Conservation (phyloP, 1,140 invertebrate genomes). For the Drosophila sturtevanti region DNA sequence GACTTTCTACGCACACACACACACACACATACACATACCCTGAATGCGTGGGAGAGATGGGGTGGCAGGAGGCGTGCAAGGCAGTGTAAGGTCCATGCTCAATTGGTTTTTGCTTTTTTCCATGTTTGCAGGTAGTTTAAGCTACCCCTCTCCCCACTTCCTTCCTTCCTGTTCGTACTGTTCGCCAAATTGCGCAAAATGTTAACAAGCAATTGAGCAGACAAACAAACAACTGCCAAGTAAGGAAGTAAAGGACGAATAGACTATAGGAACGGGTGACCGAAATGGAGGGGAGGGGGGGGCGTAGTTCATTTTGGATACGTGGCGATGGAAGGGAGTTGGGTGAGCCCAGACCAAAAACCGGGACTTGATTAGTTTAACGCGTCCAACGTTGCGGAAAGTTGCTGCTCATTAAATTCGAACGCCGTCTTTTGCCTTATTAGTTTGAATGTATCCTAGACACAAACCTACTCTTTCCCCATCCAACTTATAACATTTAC, state of each 20-base stretch:
- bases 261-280: slow-evolving; percentile 11
- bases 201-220: slow-evolving; percentile 81
- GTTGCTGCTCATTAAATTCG: slow-evolving; percentile 79
- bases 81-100: slow-evolving; percentile 45
- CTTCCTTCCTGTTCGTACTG: slow-evolving; percentile 12
- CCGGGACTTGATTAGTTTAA: slow-evolving; percentile 76
- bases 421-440: slow-evolving; percentile 69
- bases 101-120: slow-evolving; percentile 78
- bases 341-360: slow-evolving; percentile 11
- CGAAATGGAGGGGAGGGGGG: not conserved
- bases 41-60: not conserved
- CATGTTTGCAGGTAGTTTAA: slow-evolving; percentile 77
- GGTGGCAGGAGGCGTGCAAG: not conserved
- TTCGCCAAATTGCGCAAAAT: slow-evolving; percentile 76
- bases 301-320: too few relatives aligned
- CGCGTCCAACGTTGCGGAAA: slow-evolving; percentile 76
- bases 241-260: not conserved
- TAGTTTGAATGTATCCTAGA: slow-evolving; percentile 60
- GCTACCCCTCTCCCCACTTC: slow-evolving; percentile 4
- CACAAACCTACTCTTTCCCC: not conserved
- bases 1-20: slow-evolving; percentile 61
- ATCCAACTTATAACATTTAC: too few relatives aligned
- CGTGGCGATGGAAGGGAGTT: not conserved
- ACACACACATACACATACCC: slow-evolving; percentile 32
- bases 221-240: slow-evolving; percentile 75